These are phyloP conservation scores for Xylota sylvarum DNA, from an alignment of 2,888 invertebrate species.

Conservation along the genomic window DNA sequence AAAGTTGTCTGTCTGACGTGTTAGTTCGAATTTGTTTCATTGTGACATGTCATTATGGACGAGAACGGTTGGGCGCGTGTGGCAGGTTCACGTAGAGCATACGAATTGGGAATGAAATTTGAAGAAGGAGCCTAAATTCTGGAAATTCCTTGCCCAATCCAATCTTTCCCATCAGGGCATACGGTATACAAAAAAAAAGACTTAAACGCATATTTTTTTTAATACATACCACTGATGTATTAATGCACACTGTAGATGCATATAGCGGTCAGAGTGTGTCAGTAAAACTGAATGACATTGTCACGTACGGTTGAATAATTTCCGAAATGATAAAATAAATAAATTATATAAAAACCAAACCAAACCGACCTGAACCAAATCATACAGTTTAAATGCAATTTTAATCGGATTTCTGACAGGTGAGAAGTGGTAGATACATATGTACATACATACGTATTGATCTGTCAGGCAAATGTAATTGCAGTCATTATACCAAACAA, in stretches of 20 bases:
- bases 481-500: conserved; percentile 40
- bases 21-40: conserved; percentile 30
- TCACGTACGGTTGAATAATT: conserved; percentile 27
- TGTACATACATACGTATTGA: not conserved
- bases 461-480: conserved; percentile 43
- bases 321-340: conserved; percentile 10
- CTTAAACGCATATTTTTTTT: not conserved
- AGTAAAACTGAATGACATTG: conserved; percentile 30
- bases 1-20: conserved; percentile 1
- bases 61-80: not conserved
- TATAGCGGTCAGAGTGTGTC: conserved; percentile 32
- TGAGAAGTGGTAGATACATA: conserved; percentile 1
- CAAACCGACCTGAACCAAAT: conserved; percentile 4
- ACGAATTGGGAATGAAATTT: no score
- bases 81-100: no score
- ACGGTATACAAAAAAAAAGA: no score
- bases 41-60: conserved; percentile 14
- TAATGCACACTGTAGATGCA: not conserved
- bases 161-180: no score
- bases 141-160: no score
- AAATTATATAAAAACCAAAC: not conserved
- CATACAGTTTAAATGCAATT: conserved; percentile 33
- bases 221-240: not conserved
- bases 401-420: conserved; percentile 56
- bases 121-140: no score